Evolutionary conservation across 2,113 vertebrate species (phyloP).

Genomic region (Pteronura brasiliensis): DNA sequence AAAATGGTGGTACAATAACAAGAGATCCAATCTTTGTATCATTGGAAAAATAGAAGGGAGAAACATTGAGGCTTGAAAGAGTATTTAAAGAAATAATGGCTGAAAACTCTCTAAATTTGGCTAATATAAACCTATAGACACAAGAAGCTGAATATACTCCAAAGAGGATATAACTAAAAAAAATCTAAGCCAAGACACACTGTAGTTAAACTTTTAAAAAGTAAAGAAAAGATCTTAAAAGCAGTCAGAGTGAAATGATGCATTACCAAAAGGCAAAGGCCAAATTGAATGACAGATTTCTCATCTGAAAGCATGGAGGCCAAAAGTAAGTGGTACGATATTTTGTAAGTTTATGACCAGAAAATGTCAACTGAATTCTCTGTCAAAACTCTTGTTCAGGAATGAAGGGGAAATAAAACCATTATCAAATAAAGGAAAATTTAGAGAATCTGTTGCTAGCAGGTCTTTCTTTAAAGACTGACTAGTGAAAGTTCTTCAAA

Average conservation of each 20-base stretch:
- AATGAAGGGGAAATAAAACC: not conserved
- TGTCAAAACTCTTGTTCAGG: not conserved
- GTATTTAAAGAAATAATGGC: not conserved
- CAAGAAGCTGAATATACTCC: not conserved
- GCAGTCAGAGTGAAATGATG: not conserved
- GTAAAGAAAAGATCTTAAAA: not conserved
- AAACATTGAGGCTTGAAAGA: not conserved
- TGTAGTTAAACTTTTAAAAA: not conserved
- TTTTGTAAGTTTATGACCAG: not conserved
- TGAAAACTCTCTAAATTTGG: not conserved
- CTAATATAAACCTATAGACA: not conserved
- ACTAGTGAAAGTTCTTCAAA: not conserved
- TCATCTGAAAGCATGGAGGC: not conserved
- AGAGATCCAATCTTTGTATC: not conserved
- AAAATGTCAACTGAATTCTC: not conserved
- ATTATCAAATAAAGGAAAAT: not conserved
- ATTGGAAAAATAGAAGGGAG: not conserved
- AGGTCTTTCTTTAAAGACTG: not conserved
- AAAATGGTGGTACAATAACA: not conserved
- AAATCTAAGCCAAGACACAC: not conserved
- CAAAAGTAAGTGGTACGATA: not conserved
- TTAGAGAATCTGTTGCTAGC: not conserved
- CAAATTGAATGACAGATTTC: not conserved
- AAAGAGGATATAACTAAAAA: not conserved
- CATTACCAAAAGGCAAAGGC: not conserved